These are phyloP conservation scores for Hydrozoanthus gracilis DNA, from an alignment of 92 coral and sea anemone species.

Conservation along the genomic window DNA sequence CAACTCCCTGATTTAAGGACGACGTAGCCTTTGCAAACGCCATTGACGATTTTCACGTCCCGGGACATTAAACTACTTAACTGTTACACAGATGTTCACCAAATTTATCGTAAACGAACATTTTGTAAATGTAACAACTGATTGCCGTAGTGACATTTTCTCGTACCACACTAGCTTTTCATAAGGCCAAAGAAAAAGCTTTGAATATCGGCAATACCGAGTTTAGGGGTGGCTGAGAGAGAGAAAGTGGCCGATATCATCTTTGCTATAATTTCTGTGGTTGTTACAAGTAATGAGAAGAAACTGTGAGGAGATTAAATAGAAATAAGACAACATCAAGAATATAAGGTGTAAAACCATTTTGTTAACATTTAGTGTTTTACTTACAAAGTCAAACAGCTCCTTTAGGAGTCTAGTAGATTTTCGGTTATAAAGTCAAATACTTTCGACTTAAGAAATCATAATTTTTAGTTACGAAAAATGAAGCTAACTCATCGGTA, in stretches of 20 bases:
- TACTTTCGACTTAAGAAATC: no score
- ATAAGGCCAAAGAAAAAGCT: neutral
- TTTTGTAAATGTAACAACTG: neutral
- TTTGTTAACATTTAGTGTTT: neutral
- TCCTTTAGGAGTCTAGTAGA: no score
- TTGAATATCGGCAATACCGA: neutral
- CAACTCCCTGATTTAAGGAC: no score
- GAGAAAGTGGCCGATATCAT: no score
- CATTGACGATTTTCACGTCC: no score
- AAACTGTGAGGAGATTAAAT: neutral
- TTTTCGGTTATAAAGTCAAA: no score
- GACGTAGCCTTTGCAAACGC: no score
- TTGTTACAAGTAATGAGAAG: no score
- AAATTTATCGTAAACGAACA: neutral
- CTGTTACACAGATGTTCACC: neutral
- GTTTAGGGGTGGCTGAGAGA: no score
- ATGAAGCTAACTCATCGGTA: no score
- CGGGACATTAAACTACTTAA: neutral
- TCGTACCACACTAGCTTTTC: neutral
- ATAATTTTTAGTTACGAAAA: no score
- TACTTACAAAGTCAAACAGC: neutral
- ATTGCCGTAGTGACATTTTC: neutral
- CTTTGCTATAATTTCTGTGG: no score
- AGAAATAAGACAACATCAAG: neutral
- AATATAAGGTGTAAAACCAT: neutral